Evolutionary conservation across 2,888 invertebrate genomes (phyloP).

Genomic region (Caenorhabditis sp.): DNA sequence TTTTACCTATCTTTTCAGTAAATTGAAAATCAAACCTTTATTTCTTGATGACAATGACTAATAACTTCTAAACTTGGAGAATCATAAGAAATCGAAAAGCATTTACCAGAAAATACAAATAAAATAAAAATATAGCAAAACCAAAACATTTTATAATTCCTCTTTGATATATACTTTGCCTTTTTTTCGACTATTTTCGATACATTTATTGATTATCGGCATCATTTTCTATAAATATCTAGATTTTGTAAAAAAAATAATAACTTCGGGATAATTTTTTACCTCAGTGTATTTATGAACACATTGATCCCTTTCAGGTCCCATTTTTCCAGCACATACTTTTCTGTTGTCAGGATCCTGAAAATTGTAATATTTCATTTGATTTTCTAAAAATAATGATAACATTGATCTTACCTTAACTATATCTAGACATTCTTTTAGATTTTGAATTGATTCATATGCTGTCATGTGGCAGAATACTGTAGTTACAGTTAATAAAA

Average conservation of each 20-base stretch:
- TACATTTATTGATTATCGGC: conserved; percentile 28
- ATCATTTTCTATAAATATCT: conserved; percentile 30
- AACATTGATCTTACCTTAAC: conserved; percentile 12
- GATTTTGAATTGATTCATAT: conserved; percentile 11
- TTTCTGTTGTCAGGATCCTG: conserved; percentile 16
- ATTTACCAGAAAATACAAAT: not conserved
- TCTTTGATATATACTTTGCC: conserved; percentile 1
- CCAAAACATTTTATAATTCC: conserved; percentile 16
- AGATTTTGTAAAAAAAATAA: not conserved
- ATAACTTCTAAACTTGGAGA: conserved; percentile 23
- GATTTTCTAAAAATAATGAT: not conserved
- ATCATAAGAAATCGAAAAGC: not conserved
- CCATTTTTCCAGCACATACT: conserved; percentile 16
- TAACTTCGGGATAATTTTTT: not conserved
- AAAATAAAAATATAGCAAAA: not conserved
- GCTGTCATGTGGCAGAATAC: not conserved
- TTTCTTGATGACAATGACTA: conserved; percentile 29
- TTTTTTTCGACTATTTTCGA: conserved; percentile 16
- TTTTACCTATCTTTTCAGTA: too few relatives aligned
- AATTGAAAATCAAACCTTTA: conserved; percentile 24
- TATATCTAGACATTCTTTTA: conserved; percentile 27
- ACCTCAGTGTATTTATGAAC: conserved; percentile 29
- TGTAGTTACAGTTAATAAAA: not conserved
- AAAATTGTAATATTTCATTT: conserved; percentile 2
- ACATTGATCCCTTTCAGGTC: conserved; percentile 18